A percentile compares a stretch with the other conserved stretches of the same genome.
Conservation (phyloP, 2,888 invertebrate species). For the Cosmia trapezina region DNA sequence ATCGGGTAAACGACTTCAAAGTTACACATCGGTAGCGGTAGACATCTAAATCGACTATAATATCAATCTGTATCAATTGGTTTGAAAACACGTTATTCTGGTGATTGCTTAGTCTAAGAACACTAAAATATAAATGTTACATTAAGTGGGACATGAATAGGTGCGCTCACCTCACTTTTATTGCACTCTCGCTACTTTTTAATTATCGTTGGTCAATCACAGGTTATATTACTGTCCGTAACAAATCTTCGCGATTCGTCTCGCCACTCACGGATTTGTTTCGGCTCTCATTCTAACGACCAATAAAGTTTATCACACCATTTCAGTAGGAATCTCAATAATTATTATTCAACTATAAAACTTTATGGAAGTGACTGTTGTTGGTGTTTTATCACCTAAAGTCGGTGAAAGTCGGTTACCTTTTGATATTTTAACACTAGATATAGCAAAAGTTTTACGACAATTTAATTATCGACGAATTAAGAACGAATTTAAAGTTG, state of each 20-base stretch:
- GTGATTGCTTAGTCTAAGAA: slow-evolving; percentile 44
- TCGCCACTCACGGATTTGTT: slow-evolving; percentile 82
- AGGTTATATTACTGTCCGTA: slow-evolving; percentile 75
- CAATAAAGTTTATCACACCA: slow-evolving; percentile 88
- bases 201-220: slow-evolving; percentile 86
- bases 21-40: slow-evolving; percentile 60
- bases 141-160: slow-evolving; percentile 53
- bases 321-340: slow-evolving; percentile 86
- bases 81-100: slow-evolving; percentile 51
- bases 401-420: slow-evolving; percentile 77
- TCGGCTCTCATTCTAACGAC: slow-evolving; percentile 84
- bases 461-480: slow-evolving; percentile 56
- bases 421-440: slow-evolving; percentile 67
- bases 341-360: slow-evolving; percentile 84
- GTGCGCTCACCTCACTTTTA: slow-evolving; percentile 69
- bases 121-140: slow-evolving; percentile 40
- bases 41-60: slow-evolving; percentile 50
- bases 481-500: slow-evolving; percentile 44
- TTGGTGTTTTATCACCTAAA: slow-evolving; percentile 73
- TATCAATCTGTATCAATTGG: slow-evolving; percentile 53
- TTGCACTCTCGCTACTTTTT: slow-evolving; percentile 83
- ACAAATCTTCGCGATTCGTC: slow-evolving; percentile 81
- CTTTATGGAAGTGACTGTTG: slow-evolving; percentile 77
- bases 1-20: slow-evolving; percentile 57
- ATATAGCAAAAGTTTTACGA: slow-evolving; percentile 55